Evolutionary conservation across 2,888 invertebrate genomes (phyloP), one percentile per base, ranked within the genome.

Genomic region (Heteromyza rotundicornis): DNA sequence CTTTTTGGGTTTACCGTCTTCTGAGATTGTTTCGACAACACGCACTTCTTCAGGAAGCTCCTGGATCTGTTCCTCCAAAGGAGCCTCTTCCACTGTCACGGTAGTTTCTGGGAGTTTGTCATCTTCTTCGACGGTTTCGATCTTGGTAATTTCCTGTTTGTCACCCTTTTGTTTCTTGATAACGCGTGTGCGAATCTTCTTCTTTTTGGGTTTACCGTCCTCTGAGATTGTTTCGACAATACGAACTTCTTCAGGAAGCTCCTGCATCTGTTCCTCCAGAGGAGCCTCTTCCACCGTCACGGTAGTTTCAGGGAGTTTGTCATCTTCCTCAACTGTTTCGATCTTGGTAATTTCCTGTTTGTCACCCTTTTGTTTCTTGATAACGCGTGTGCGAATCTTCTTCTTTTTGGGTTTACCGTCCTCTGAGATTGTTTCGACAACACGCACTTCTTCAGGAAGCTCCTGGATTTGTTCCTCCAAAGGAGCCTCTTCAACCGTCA

Each of bases 81-180:
- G 62, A 17, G 57, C n/a, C 36, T 66, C 66, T 32, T 66, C 60
- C 8, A 66, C 64, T 1, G 66, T 66, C 0, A 66, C 66, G 1
- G 66, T 66, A 0, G 62, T 66, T 47, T 64, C 60, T 1, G 64
- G 50, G 3, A 49, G 56, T n/a, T 64, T 62, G 44, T 64, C 64
- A 52, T 66, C 66, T 23, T 66, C 66, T 7, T 60, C 60, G 22
- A 60, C 55, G 3, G 60, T 58, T 64, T 67, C 67, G 32, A 68
- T 68, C 57, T 63, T 68, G 24, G 67, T 67, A 19, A 67, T 64
- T 59, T 67, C 67, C 57, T 67, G 67, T 19, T 67, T 67, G 52
- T 60, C 64, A 19, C 66, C 67, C 62, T 66, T 67, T 20, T 66
- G 51, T 62, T 66, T 67, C 55, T 64, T 66, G 47, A 67, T 64